Evolutionary conservation across 2,888 invertebrate species (phyloP), one percentile per base, ranked within the genome.

Genomic region (Amphiduros pacificus): DNA sequence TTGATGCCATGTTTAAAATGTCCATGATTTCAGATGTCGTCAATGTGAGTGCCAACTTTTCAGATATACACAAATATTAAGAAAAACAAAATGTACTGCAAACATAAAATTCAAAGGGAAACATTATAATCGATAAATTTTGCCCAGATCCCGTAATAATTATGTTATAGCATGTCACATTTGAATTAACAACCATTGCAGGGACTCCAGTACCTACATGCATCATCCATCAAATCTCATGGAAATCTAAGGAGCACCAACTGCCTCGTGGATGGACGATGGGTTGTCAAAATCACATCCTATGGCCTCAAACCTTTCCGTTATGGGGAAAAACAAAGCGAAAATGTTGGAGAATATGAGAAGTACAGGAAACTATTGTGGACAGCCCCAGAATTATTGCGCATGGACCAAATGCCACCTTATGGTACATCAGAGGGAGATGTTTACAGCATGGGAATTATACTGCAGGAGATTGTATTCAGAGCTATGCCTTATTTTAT

Each of bases 1-100:
- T 78, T 32, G 77, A 78, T 60, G 72, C 73, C 66, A 74, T 77
- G 60, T 78, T 78, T 61, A 78, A 77, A 66, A 66, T 73, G 24
- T 77, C 77, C 14, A 73, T 77, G 55, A 71, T 74, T 11, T 63
- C 71, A 11, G 77, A 77, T 59, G 68, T 77, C 28, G 71, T 70
- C 5, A 73, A 69, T 68, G 75, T 76, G 66, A 64, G 69, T 71
- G 44, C n/a, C n/a, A n/a, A n/a, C n/a, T n/a, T n/a, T n/a, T n/a
- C n/a, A n/a, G n/a, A n/a, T n/a, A n/a, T n/a, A n/a, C n/a, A n/a
- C n/a, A n/a, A n/a, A n/a, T n/a, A n/a, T n/a, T n/a, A n/a, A n/a
- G n/a, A n/a, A n/a, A n/a, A n/a, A n/a, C n/a, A n/a, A n/a, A n/a
- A n/a, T n/a, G n/a, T n/a, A n/a, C n/a, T n/a, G n/a, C n/a, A n/a